phyloP scores from a whole-genome alignment of 2,113 vertebrate species.

The Sander vitreus region DNA sequence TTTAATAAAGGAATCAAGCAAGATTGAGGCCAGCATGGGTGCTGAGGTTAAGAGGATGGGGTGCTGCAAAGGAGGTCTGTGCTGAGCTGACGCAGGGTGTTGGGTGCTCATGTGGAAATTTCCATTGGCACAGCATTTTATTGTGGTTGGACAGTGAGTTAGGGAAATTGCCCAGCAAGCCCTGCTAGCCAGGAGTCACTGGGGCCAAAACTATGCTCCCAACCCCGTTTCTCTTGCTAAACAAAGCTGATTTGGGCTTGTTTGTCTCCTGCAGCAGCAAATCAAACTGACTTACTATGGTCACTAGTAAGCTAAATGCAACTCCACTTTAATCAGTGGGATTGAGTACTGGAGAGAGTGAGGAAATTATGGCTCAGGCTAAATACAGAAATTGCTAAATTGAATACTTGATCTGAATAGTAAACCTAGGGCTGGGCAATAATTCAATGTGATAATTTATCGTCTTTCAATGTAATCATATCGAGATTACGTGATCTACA shows the following conservation, averaged over 20 bases:
- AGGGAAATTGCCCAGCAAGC: constrained; percentile 28
- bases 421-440: neutral
- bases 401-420: neutral
- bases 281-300: constrained; percentile 20
- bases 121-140: constrained; percentile 66
- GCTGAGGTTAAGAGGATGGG: constrained; percentile 41
- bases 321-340: neutral
- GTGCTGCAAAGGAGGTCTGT: constrained; percentile 19
- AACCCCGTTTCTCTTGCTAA: constrained; percentile 7
- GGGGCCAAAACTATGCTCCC: neutral
- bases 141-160: constrained; percentile 42
- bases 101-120: constrained; percentile 73
- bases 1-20: neutral
- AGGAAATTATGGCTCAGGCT: neutral
- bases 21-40: neutral
- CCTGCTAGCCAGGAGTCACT: constrained; percentile 27
- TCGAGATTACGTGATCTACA: too few species aligned
- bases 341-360: neutral
- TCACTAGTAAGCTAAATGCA: constrained; percentile 7
- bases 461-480: too few species aligned
- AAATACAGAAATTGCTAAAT: neutral
- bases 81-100: constrained; percentile 52
- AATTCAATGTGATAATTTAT: too few species aligned
- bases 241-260: constrained; percentile 21
- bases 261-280: constrained; percentile 31